Conservation (phyloP, 1,140 invertebrate species). For the Trichomalopsis sarcophagae region DNA sequence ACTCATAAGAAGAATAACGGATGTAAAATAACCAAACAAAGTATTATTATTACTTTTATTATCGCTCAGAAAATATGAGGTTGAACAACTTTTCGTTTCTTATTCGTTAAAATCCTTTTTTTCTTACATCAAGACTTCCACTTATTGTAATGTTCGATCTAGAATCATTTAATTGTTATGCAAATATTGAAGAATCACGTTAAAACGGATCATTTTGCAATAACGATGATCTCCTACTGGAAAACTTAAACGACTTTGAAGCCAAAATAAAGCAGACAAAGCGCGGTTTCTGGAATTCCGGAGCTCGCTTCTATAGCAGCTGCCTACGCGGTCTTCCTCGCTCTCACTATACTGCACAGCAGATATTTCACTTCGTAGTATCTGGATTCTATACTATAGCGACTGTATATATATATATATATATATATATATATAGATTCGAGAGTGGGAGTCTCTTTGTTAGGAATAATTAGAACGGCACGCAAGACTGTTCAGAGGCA, state of each 20-base stretch:
- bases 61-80: no score
- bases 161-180: neutral
- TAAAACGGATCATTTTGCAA: no score
- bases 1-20: no score
- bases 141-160: no score
- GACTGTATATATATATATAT: neutral
- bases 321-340: neutral
- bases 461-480: constrained; percentile 4
- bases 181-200: neutral
- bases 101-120: no score
- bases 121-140: no score
- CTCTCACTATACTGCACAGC: neutral
- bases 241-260: constrained; percentile 59
- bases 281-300: constrained; percentile 51
- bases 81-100: no score
- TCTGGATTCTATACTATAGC: neutral
- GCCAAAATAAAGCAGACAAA: constrained; percentile 58
- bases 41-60: no score
- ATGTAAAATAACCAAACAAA: no score
- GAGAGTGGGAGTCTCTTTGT: neutral
- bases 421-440: neutral
- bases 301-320: neutral
- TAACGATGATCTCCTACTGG: neutral
- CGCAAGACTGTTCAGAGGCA: no score
- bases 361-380: neutral